phyloP scores from a whole-genome alignment of 2,888 invertebrate genomes.

The Sarcophaga caerulescens region DNA sequence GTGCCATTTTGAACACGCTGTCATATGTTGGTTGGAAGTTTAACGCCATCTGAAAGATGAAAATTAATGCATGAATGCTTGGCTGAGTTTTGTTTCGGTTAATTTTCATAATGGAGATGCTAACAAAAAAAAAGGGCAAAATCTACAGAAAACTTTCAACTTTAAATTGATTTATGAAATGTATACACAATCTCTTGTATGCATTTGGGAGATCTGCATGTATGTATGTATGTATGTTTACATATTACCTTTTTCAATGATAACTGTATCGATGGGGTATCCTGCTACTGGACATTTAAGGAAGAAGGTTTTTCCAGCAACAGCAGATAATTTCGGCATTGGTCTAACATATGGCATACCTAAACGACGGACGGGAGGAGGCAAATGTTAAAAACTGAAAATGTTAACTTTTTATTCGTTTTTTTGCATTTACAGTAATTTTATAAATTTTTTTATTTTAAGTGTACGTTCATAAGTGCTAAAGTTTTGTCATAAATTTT shows the following conservation, averaged over 20 bases:
- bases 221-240: not conserved
- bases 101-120: conserved; percentile 40
- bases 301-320: conserved; percentile 89
- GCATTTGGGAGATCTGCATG: not conserved
- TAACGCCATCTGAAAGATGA: conserved; percentile 85
- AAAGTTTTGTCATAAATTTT: conserved; percentile 55
- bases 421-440: too few relatives aligned
- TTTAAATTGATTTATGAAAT: conserved; percentile 55
- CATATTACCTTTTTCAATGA: conserved; percentile 91
- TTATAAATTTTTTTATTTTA: too few relatives aligned
- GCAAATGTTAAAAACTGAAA: too few relatives aligned
- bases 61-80: conserved; percentile 46
- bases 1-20: conserved; percentile 94
- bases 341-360: conserved; percentile 91
- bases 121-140: conserved; percentile 23
- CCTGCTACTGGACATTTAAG: conserved; percentile 95
- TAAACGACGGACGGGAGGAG: conserved; percentile 68
- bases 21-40: conserved; percentile 91
- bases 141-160: conserved; percentile 1
- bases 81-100: conserved; percentile 38
- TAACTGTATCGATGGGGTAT: conserved; percentile 91
- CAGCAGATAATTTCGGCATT: conserved; percentile 92
- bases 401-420: too few relatives aligned
- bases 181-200: conserved; percentile 23
- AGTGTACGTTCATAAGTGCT: too few relatives aligned